A percentile compares a stretch with the other conserved stretches of the same genome.
Evolutionary conservation across 2,888 invertebrate genomes (phyloP).

Genomic region (Thelaira solivaga): DNA sequence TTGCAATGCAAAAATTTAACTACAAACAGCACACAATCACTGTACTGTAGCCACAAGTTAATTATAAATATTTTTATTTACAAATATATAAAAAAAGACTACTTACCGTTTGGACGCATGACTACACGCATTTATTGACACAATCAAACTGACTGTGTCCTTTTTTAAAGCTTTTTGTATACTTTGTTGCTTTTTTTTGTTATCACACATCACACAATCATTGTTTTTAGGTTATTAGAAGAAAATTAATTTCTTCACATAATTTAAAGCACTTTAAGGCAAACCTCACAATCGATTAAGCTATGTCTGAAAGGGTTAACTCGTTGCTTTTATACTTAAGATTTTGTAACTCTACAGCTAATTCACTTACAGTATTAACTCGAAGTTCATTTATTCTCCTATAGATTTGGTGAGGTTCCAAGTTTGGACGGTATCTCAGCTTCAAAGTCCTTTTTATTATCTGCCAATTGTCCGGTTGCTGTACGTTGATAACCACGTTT

Average conservation of each 20-base stretch:
- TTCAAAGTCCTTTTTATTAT: conserved; percentile 32
- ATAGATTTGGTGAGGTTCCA: conserved; percentile 34
- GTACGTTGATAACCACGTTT: background rate
- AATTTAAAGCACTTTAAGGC: no score
- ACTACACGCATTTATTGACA: background rate
- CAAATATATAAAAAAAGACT: background rate
- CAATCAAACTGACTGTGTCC: background rate
- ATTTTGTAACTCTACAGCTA: conserved; percentile 7
- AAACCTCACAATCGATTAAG: no score
- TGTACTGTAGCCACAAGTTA: background rate
- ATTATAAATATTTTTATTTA: background rate
- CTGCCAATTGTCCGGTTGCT: conserved; percentile 11
- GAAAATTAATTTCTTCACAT: no score
- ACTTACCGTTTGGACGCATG: background rate
- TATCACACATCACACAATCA: no score
- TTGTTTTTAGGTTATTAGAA: no score
- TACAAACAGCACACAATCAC: background rate
- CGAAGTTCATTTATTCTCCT: background rate
- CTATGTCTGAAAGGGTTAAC: no score
- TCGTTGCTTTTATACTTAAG: conserved; percentile 27
- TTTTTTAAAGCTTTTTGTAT: no score
- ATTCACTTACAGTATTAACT: conserved; percentile 4
- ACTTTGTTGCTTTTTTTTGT: no score
- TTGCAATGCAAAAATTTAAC: background rate
- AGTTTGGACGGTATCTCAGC: conserved; percentile 32